Evolutionary conservation across 35 echinoderm and acorn worm genomes (phyloP).

Genomic region (Chiridota heheva): DNA sequence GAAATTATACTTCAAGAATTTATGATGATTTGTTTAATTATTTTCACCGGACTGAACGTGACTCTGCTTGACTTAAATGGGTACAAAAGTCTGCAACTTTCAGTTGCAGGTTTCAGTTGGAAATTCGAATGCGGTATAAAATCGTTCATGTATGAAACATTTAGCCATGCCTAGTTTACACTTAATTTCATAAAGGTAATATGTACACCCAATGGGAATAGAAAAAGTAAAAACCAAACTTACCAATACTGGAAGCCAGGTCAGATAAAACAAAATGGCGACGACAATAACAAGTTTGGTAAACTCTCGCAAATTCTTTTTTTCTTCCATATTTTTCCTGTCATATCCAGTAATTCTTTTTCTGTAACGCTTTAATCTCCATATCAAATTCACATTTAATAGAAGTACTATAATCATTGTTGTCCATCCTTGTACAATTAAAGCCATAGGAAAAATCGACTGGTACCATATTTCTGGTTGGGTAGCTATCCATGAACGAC

Average conservation of each 20-base stretch:
- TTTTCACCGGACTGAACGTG: no score
- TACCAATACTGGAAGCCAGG: conserved; percentile 91
- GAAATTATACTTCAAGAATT: no score
- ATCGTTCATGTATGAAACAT: no score
- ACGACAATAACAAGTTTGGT: conserved; percentile 79
- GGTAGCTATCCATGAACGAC: conserved; percentile 78
- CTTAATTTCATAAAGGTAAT: no score
- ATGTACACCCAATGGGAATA: no score
- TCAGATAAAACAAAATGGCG: conserved; percentile 87
- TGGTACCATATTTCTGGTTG: conserved; percentile 70
- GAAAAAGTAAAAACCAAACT: no score
- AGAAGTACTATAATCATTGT: conserved; percentile 73
- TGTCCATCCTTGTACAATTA: conserved; percentile 70
- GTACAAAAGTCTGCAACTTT: no score
- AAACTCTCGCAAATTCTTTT: conserved; percentile 73
- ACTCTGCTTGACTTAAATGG: no score
- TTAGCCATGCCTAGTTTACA: no score
- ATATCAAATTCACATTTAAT: conserved; percentile 71
- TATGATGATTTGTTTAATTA: no score
- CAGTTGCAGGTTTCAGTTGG: no score
- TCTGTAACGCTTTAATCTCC: conserved; percentile 60
- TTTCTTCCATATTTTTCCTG: conserved; percentile 50
- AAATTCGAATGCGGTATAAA: no score
- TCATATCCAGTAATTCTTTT: conserved; percentile 50
- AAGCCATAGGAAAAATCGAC: conserved; percentile 57